Conservation (phyloP, 2,888 invertebrate genomes). For the Cheilosia pagana region DNA sequence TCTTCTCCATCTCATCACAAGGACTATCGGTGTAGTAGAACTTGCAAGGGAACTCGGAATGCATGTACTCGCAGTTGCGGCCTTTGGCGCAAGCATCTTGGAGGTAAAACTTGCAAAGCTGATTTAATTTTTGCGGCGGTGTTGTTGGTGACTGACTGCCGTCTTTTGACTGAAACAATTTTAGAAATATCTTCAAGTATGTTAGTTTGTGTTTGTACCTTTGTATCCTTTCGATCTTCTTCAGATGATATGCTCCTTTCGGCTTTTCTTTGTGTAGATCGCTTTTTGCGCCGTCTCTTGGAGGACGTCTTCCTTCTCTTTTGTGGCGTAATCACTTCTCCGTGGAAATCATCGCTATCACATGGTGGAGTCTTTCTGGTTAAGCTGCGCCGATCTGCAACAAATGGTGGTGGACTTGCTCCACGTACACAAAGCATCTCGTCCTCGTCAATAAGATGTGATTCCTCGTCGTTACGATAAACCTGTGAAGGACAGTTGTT, state of each 20-base stretch:
- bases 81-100: constrained; percentile 48
- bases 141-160: constrained; percentile 5
- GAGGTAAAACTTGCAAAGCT: constrained; percentile 65
- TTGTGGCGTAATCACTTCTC: constrained; percentile 8
- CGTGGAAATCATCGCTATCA: constrained; percentile 27
- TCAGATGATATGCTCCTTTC: constrained; percentile 14
- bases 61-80: constrained; percentile 60
- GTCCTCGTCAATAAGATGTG: constrained; percentile 40
- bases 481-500: background rate
- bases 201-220: constrained; percentile 1
- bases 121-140: constrained; percentile 36
- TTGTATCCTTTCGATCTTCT: constrained; percentile 27
- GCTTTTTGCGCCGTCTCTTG: constrained; percentile 24
- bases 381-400: constrained; percentile 14
- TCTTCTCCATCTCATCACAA: constrained; percentile 36
- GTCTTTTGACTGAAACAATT: constrained; percentile 14
- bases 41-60: constrained; percentile 67
- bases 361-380: constrained; percentile 17
- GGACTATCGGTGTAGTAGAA: constrained; percentile 58
- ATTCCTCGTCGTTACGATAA: constrained; percentile 12
- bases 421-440: constrained; percentile 70
- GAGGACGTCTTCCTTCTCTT: constrained; percentile 34
- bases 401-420: constrained; percentile 39
- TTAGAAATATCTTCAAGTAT: background rate
- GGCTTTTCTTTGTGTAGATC: constrained; percentile 34